Evolutionary conservation across 2,888 invertebrate species (phyloP).

Genomic region (Syrista parreyssii): DNA sequence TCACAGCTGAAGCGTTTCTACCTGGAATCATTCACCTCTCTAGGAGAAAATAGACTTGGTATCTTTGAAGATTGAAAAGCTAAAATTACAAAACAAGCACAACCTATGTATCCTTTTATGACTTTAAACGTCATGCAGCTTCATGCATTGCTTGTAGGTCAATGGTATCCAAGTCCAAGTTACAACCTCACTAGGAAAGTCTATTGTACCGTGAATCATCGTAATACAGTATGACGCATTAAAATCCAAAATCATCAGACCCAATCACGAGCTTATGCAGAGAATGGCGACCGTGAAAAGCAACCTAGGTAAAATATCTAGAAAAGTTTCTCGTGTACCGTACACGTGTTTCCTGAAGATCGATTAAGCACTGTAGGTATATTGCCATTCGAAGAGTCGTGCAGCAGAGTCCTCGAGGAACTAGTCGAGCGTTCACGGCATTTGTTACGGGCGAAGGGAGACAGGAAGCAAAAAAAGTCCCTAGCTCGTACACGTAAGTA

Average conservation of each 20-base stretch:
- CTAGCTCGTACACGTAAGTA: neutral
- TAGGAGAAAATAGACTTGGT: neutral
- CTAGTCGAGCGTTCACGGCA: neutral
- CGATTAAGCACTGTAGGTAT: neutral
- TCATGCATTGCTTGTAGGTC: neutral
- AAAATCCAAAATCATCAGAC: neutral
- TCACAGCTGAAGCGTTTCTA: neutral
- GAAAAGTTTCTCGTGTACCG: neutral
- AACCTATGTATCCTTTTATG: neutral
- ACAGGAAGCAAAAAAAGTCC: neutral
- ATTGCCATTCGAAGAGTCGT: neutral
- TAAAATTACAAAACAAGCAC: neutral
- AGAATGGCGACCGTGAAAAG: neutral
- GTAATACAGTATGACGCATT: neutral
- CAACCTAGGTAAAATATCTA: neutral
- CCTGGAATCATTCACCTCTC: neutral
- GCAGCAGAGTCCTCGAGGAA: neutral
- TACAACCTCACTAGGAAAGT: neutral
- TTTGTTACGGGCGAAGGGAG: neutral
- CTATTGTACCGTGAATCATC: neutral
- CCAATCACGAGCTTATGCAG: neutral
- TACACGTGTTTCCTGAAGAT: neutral
- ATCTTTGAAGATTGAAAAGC: neutral
- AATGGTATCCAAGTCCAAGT: neutral
- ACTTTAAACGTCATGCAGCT: neutral